Evolutionary conservation across 2,888 invertebrate species (phyloP).

Genomic region (Mimas tiliae): DNA sequence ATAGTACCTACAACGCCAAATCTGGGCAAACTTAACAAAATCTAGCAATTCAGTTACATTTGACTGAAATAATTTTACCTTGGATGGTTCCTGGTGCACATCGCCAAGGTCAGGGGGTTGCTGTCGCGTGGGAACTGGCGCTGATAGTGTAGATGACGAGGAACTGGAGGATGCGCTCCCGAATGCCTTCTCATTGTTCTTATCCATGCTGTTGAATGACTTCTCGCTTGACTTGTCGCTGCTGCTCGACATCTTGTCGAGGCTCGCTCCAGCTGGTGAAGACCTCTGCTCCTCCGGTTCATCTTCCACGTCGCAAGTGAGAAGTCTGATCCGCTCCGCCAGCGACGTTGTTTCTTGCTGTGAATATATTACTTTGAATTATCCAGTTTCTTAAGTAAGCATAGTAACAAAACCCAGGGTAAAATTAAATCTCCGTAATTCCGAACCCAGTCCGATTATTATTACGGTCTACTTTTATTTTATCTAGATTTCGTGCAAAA

Average conservation of each 20-base stretch:
- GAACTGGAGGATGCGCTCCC: constrained; percentile 79
- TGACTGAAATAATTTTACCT: constrained; percentile 46
- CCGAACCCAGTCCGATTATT: too few species aligned
- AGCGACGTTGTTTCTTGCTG: constrained; percentile 89
- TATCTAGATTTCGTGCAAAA: too few species aligned
- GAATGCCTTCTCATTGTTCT: constrained; percentile 81
- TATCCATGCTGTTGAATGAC: constrained; percentile 85
- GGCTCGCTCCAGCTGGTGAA: constrained; percentile 88
- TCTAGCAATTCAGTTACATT: not conserved
- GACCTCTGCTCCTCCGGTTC: constrained; percentile 82
- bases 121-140: constrained; percentile 63
- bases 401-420: not conserved
- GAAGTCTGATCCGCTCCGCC: constrained; percentile 92
- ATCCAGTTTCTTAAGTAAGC: too few species aligned
- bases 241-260: constrained; percentile 86
- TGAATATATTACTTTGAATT: not conserved
- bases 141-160: constrained; percentile 72
- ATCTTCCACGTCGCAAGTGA: constrained; percentile 94
- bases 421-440: not conserved
- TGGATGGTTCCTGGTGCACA: constrained; percentile 72
- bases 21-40: not conserved
- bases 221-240: constrained; percentile 70
- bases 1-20: too few species aligned
- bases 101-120: constrained; percentile 75
- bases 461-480: too few species aligned